phyloP scores from a whole-genome alignment of 2,113 vertebrate species.

The Leucoraja erinaceus region DNA sequence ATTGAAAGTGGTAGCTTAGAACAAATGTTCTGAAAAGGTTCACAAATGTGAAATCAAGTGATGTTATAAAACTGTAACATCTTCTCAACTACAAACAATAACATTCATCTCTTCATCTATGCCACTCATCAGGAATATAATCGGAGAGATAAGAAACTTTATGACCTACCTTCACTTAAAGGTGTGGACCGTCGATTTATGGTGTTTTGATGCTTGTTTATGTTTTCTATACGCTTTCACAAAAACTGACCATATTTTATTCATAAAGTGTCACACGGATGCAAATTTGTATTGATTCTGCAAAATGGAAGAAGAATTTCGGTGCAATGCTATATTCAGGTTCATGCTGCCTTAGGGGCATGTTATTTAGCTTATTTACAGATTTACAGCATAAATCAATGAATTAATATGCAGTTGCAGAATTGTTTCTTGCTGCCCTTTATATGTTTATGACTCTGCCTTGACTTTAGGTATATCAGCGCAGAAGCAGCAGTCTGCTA shows the following conservation, averaged over 20 bases:
- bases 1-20: neutral
- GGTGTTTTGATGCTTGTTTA: neutral
- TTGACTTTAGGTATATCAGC: slow-evolving; percentile 10
- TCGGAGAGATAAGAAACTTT: neutral
- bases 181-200: neutral
- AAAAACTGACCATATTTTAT: slow-evolving; percentile 11
- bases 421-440: neutral
- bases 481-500: neutral
- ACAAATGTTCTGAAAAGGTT: neutral
- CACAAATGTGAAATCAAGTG: neutral
- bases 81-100: neutral
- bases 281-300: neutral
- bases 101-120: neutral
- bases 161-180: neutral
- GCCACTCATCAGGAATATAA: neutral
- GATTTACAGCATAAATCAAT: neutral
- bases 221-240: neutral
- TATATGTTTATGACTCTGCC: neutral
- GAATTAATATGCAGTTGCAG: neutral
- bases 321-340: neutral
- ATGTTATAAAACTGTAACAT: neutral
- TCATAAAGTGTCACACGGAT: neutral
- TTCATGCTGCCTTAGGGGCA: neutral
- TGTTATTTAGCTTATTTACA: slow-evolving; percentile 7
- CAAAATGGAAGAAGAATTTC: neutral